Conservation (phyloP, 2,113 vertebrate species). For the Progne subis region DNA sequence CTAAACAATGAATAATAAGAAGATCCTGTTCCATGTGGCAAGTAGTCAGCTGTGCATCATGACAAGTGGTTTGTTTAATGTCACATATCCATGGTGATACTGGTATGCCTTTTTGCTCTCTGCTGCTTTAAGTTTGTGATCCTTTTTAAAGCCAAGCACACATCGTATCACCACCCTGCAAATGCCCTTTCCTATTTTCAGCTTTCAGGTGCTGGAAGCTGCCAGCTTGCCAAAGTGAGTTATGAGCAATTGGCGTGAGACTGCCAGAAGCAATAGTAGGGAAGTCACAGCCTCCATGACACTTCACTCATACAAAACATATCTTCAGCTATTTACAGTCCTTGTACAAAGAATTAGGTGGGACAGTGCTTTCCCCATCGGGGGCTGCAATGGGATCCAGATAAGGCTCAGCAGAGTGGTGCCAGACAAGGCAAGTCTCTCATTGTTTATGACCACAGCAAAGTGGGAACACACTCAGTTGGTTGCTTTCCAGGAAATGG, state of each 20-base stretch:
- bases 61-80: slow-evolving; percentile 60
- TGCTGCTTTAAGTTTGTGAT: not conserved
- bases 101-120: slow-evolving; percentile 47
- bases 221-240: slow-evolving; percentile 35
- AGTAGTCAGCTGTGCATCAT: slow-evolving; percentile 36
- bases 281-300: not conserved
- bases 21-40: slow-evolving; percentile 52
- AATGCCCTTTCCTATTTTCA: slow-evolving; percentile 60
- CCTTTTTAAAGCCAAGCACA: slow-evolving; percentile 36
- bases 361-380: fast-evolving
- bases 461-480: not conserved
- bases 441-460: not conserved
- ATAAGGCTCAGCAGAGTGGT: not conserved
- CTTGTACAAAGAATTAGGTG: not conserved
- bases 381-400: not conserved
- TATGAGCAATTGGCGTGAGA: not conserved
- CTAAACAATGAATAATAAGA: slow-evolving; percentile 27
- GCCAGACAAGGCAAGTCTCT: not conserved
- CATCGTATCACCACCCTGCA: not conserved
- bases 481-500: slow-evolving; percentile 44
- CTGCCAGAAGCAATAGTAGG: not conserved
- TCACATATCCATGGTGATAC: slow-evolving; percentile 54
- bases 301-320: not conserved
- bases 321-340: slow-evolving; percentile 3
- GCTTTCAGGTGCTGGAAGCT: slow-evolving; percentile 31